These are phyloP conservation scores for Cyprinodon tularosa DNA, from an alignment of 2,113 vertebrate species.

Conservation along the genomic window DNA sequence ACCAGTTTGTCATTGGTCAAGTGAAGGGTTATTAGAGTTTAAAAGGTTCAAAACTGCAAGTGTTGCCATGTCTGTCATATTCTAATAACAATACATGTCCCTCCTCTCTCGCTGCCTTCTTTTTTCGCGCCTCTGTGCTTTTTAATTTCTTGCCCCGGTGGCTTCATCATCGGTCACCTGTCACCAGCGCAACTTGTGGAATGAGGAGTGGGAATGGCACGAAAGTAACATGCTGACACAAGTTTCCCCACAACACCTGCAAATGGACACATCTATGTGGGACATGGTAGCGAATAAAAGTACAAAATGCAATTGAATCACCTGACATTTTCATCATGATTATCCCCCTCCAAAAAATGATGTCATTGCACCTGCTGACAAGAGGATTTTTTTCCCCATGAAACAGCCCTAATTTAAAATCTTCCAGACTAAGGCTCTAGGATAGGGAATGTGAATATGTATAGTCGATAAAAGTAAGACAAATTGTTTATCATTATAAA, in stretches of 20 bases:
- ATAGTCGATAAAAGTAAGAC: conserved; percentile 2
- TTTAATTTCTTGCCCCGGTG: conserved; percentile 79
- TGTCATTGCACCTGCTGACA: conserved; percentile 6
- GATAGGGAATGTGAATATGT: conserved; percentile 7
- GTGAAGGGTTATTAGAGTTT: conserved; percentile 29
- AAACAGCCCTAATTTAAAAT: background rate
- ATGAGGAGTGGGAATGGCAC: conserved; percentile 11
- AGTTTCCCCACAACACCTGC: conserved; percentile 49
- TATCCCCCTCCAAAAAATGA: conserved; percentile 2
- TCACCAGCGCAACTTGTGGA: conserved; percentile 59
- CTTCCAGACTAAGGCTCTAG: conserved; percentile 2
- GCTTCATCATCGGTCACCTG: conserved; percentile 78
- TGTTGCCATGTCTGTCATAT: conserved; percentile 60
- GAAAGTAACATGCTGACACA: conserved; percentile 51
- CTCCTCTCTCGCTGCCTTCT: conserved; percentile 35
- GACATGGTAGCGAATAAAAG: conserved; percentile 34
- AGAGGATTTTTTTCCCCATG: conserved; percentile 4
- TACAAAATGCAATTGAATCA: conserved; percentile 15
- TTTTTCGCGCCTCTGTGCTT: conserved; percentile 71
- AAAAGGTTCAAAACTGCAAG: conserved; percentile 47
- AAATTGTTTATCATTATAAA: background rate
- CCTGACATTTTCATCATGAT: background rate
- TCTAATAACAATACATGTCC: conserved; percentile 69
- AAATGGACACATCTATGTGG: conserved; percentile 25
- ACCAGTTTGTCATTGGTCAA: conserved; percentile 15